Evolutionary conservation across 2,888 invertebrate genomes (phyloP), one percentile per base, ranked within the genome.

Genomic region (Galeopsomyia nigrocyanea): DNA sequence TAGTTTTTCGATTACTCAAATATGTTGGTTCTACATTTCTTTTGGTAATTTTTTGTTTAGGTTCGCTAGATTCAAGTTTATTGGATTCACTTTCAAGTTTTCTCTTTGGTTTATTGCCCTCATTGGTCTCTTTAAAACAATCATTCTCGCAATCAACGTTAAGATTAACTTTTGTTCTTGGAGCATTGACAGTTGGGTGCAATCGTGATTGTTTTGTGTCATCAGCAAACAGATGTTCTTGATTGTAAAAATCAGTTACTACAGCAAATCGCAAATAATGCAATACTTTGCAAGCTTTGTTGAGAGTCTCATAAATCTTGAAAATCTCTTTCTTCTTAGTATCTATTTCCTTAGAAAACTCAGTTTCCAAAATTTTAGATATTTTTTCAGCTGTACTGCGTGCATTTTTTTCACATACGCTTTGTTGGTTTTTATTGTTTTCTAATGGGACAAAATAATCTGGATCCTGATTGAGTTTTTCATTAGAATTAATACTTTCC

Each of bases 271-370:
- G 88, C 16, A 92, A 83, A 51, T 90, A 85, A 79, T 91, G 90
- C n/a, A 92, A 80, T 6, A 90, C 84, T 78, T 89, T 89, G 21
- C 90, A 87, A 0, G 90, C 89, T 78, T 88, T 87, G 50, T 88
- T 88, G 78, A 91, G 88, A 85, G 91, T 89, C 74, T 91, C 89
- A 81, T 94, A 92, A 72, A 94, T 91, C 64, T 91, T 87, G 74
- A 91, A 88, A 16, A 95, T 87, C 87, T 95, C 94, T 68, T 90
- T 89, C 82, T 94, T 92, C 80, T 94, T 91, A 1, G 87, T 82
- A 61, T 88, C 87, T 14, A 95, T 87, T 84, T 95, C 95, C 61
- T 88, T 89, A 57, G 90, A 88, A 87, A 95, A 95, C 86, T 95
- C 93, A 71, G 89, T 89, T 77, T 90, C 89, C 46, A 95, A 89